Evolutionary conservation across 2,888 invertebrate genomes (phyloP), one percentile per base, ranked within the genome.

Genomic region (Hirtodrosophila cameraria): DNA sequence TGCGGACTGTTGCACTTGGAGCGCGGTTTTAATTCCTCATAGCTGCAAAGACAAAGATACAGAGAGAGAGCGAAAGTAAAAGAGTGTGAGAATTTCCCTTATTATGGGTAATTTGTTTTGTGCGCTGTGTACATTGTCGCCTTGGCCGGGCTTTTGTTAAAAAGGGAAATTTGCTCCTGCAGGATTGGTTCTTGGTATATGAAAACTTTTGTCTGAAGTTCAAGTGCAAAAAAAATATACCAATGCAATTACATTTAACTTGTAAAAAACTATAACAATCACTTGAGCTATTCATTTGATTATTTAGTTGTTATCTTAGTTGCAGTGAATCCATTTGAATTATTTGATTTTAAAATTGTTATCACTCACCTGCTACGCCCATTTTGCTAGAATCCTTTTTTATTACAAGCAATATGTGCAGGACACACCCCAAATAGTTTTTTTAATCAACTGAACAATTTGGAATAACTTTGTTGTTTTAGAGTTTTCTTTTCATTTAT

Each of bases 101-200:
- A 80, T 80, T 84, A 63, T 84, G 79, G 82, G 82, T 59, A 80
- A 77, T 81, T 81, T 81, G 3, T 31, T n/a, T 25, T 33, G 35
- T 41, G 25, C 20, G 42, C 15, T 13, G 48, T 31, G 72, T 48
- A 23, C 57, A 65, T 63, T 73, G 48, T 52, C 45, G 69, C 33
- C 54, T 36, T 7, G 30, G n/a, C 59, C 65, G 83, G 73, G 52
- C 13, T 49, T 57, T 46, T 30, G 12, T 9, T 46, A 8, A 3
- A 33, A 2, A 41, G 63, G 82, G 84, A 83, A 66, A 73, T 83
- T 80, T 8, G 2, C 81, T 78, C 74, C 50, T 52, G 50, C 53
- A 48, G 54, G 52, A 58, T 50, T 64, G 54, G 43, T 70, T 49
- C 65, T 55, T 62, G 59, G 71, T 83, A 75, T 71, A 81, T 75